A percentile compares a stretch with the other conserved stretches of the same genome.
Evolutionary conservation across 2,888 invertebrate species (phyloP).

Genomic region (Ypsolopha sequella): DNA sequence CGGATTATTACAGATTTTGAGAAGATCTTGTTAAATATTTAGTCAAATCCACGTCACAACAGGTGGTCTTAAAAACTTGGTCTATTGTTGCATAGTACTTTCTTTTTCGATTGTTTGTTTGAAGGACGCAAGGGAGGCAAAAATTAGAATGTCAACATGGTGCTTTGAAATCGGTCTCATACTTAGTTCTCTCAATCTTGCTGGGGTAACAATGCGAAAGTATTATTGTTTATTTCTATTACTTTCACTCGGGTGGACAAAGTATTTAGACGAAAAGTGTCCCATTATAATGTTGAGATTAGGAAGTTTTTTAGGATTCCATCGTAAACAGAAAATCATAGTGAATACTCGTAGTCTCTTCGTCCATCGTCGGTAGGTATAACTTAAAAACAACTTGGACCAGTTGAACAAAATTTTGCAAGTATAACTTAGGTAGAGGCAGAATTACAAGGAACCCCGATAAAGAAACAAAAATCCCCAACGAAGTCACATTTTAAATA

Average conservation of each 20-base stretch:
- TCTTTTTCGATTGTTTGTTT: conserved; percentile 31
- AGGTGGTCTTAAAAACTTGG: conserved; percentile 48
- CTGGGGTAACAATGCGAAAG: conserved; percentile 19
- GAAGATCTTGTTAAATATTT: conserved; percentile 50
- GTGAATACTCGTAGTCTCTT: too few relatives aligned
- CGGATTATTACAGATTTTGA: conserved; percentile 26
- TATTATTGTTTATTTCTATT: conserved; percentile 16
- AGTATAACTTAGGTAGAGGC: too few relatives aligned
- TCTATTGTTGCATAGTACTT: conserved; percentile 32
- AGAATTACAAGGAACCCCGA: too few relatives aligned
- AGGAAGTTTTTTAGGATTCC: neutral
- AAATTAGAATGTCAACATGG: conserved; percentile 58
- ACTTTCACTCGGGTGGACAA: conserved; percentile 1
- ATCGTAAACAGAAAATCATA: neutral
- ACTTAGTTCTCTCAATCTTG: conserved; percentile 26
- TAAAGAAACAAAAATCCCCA: too few relatives aligned
- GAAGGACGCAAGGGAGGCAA: conserved; percentile 17
- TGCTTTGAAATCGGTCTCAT: conserved; percentile 25
- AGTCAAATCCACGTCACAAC: conserved; percentile 54
- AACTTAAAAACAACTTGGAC: too few relatives aligned
- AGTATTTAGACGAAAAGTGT: neutral
- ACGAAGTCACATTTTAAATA: too few relatives aligned
- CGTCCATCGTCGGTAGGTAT: too few relatives aligned
- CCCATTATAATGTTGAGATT: too few relatives aligned
- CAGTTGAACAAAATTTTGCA: too few relatives aligned